Percentiles rank a stretch among this genome's conserved stretches.
phyloP scores from a whole-genome alignment of 2,888 invertebrate species.

The Lysandra coridon region DNA sequence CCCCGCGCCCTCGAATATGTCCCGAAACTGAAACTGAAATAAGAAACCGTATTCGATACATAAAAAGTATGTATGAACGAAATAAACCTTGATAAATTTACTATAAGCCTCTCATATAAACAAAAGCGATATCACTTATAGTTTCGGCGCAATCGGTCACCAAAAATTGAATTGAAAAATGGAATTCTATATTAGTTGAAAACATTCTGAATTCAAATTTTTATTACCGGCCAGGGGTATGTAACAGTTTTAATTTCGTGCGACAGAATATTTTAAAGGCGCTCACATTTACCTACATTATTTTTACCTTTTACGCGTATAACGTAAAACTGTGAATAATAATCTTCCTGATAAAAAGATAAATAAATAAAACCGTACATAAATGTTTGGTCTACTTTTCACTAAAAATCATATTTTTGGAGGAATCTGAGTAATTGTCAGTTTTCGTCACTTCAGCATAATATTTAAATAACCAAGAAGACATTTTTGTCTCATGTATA shows the following conservation, averaged over 20 bases:
- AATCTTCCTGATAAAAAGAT: not conserved
- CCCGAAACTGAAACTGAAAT: too few relatives aligned
- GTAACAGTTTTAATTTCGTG: conserved; percentile 16
- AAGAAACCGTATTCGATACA: too few relatives aligned
- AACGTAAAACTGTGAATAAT: not conserved
- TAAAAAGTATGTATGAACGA: too few relatives aligned
- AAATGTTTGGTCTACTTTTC: not conserved
- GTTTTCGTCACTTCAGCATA: too few relatives aligned
- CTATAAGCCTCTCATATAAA: too few relatives aligned
- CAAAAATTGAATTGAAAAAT: not conserved
- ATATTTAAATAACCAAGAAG: too few relatives aligned
- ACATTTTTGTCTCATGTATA: too few relatives aligned
- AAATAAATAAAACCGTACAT: not conserved
- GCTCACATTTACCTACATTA: not conserved
- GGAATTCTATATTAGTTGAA: conserved; percentile 21
- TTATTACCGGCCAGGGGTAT: conserved; percentile 8
- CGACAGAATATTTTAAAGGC: not conserved
- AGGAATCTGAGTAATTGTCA: not conserved
- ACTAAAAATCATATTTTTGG: not conserved
- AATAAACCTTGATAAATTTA: too few relatives aligned
- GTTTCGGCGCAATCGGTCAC: too few relatives aligned
- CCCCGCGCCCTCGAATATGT: too few relatives aligned
- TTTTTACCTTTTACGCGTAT: not conserved
- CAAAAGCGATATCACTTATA: too few relatives aligned
- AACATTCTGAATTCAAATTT: conserved; percentile 23